Conservation (phyloP, 2,113 vertebrate genomes). For the Phoxinus phoxinus region DNA sequence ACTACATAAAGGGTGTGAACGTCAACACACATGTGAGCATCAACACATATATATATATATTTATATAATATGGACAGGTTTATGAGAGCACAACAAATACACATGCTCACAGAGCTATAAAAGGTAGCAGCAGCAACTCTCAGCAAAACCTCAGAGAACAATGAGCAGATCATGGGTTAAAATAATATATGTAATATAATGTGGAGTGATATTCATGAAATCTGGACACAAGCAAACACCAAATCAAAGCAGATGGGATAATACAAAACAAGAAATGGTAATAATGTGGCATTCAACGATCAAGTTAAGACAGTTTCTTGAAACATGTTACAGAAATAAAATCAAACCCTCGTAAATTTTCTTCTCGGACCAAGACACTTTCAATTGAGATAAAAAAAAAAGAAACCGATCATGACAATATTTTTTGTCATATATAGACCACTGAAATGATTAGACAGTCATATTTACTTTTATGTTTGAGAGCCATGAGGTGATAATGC, state of each 20-base stretch:
- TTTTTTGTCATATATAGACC: not conserved
- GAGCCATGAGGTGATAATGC: not conserved
- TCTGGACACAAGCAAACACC: not conserved
- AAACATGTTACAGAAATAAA: not conserved
- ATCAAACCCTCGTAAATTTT: not conserved
- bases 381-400: not conserved
- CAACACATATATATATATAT: not conserved
- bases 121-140: conserved; percentile 32
- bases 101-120: conserved; percentile 26
- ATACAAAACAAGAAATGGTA: not conserved
- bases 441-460: not conserved
- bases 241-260: not conserved
- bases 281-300: not conserved
- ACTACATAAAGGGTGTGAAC: not conserved
- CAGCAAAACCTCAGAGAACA: not conserved
- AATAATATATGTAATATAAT: not conserved
- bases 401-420: not conserved
- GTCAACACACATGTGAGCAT: not conserved
- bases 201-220: not conserved
- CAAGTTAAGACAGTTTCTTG: not conserved
- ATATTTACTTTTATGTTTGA: not conserved
- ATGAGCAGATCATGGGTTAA: not conserved
- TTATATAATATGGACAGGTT: not conserved
- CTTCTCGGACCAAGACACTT: not conserved
- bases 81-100: not conserved